Percentiles rank a stretch among this genome's conserved stretches.
phyloP scores from a whole-genome alignment of 1,140 invertebrate species.

The Eubasilissa regina region DNA sequence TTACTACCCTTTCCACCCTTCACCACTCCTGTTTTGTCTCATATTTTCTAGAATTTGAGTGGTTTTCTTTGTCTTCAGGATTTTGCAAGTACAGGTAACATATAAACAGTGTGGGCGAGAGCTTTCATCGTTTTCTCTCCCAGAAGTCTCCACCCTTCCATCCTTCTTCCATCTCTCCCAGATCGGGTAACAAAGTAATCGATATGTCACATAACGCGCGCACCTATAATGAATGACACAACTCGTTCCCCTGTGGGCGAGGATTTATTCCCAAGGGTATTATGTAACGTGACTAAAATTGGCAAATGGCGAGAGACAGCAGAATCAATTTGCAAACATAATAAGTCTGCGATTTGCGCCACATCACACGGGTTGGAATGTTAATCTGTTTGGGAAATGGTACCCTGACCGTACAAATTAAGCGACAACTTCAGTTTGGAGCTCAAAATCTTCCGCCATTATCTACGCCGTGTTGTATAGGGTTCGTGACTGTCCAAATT shows the following conservation, averaged over 20 bases:
- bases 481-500: no score
- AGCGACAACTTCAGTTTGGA: background rate
- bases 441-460: background rate
- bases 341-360: constrained; percentile 26
- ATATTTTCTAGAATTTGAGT: no score
- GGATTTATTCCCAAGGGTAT: constrained; percentile 46
- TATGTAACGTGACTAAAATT: constrained; percentile 45
- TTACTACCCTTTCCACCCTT: no score
- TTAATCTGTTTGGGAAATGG: constrained; percentile 25
- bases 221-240: constrained; percentile 29
- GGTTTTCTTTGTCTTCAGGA: no score
- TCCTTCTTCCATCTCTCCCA: background rate
- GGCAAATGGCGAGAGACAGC: background rate
- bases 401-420: constrained; percentile 3
- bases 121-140: constrained; percentile 1
- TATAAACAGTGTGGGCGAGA: no score
- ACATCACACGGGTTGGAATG: constrained; percentile 26
- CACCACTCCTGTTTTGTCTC: no score
- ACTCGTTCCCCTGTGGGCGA: constrained; percentile 32
- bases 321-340: constrained; percentile 32
- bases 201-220: constrained; percentile 35
- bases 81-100: no score
- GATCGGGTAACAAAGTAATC: constrained; percentile 37
- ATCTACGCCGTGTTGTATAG: no score
- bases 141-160: background rate